Conservation (phyloP, 2,888 invertebrate genomes). For the Sphinx pinastri region DNA sequence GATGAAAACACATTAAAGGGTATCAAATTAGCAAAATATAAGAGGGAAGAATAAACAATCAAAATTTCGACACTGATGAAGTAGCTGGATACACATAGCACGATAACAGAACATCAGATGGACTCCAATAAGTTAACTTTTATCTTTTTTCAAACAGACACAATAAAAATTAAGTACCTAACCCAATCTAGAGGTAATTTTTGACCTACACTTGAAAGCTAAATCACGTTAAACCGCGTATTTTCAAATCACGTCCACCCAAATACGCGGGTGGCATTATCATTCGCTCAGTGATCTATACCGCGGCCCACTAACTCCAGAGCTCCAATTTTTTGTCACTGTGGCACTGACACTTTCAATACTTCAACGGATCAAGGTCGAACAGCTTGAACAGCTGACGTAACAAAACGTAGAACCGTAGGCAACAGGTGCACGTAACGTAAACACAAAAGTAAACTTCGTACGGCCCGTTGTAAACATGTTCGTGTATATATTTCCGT, state of each 20-base stretch:
- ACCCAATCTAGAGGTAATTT: background rate
- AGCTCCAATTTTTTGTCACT: constrained; percentile 40
- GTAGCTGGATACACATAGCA: no score
- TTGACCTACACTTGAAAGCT: no score
- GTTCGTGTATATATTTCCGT: constrained; percentile 10
- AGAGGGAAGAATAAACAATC: no score
- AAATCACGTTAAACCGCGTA: background rate
- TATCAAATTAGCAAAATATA: no score
- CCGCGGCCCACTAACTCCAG: constrained; percentile 34
- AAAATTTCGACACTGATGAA: no score
- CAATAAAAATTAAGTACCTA: background rate
- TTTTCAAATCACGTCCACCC: background rate
- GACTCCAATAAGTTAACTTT: no score
- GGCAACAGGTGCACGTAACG: constrained; percentile 50
- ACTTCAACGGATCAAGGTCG: constrained; percentile 58
- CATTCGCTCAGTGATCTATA: background rate
- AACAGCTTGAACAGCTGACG: constrained; percentile 51
- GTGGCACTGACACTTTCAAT: constrained; percentile 40
- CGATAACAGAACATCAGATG: no score
- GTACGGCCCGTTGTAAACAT: constrained; percentile 6
- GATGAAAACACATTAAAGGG: no score
- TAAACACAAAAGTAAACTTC: background rate
- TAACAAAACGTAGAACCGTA: constrained; percentile 37
- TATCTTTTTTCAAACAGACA: no score
- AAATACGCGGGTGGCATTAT: background rate